phyloP scores from a whole-genome alignment of 2,797 vertebrate genomes.

The Micrastur ruficollis region DNA sequence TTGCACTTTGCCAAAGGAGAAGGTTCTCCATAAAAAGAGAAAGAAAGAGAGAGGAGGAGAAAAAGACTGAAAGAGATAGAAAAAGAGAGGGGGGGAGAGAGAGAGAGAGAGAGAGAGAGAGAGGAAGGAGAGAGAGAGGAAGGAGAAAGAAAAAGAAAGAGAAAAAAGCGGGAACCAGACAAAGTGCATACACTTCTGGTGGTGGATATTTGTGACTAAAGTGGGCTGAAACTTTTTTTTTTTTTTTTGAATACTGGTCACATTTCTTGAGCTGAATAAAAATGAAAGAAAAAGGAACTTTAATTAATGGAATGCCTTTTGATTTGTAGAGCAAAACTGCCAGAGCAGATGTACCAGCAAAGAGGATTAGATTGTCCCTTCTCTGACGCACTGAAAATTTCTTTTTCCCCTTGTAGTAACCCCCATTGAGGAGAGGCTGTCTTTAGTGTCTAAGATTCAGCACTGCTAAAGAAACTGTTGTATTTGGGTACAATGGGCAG shows the following conservation, averaged over 20 bases:
- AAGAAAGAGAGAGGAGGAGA: not conserved
- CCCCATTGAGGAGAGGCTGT: slow-evolving; percentile 83
- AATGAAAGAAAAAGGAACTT: slow-evolving; percentile 82
- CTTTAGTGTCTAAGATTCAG: slow-evolving; percentile 84
- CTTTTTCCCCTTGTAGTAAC: slow-evolving; percentile 78
- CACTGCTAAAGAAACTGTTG: slow-evolving; percentile 84
- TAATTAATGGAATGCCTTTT: slow-evolving; percentile 88
- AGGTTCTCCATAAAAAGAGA: slow-evolving; percentile 54
- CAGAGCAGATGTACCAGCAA: slow-evolving; percentile 87
- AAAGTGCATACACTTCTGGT: slow-evolving; percentile 64
- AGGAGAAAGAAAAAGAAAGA: not conserved
- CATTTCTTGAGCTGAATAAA: slow-evolving; percentile 86
- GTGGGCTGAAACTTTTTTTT: slow-evolving; percentile 51
- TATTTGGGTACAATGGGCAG: slow-evolving; percentile 82
- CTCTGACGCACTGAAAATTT: slow-evolving; percentile 81
- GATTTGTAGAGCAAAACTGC: slow-evolving; percentile 85
- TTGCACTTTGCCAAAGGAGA: slow-evolving; percentile 75
- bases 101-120: not conserved
- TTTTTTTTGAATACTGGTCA: slow-evolving; percentile 74
- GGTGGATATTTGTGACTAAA: slow-evolving; percentile 71
- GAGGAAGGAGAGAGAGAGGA: not conserved
- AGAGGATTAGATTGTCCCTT: slow-evolving; percentile 90
- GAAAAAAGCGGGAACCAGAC: slow-evolving; percentile 69
- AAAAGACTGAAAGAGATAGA: not conserved
- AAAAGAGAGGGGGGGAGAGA: not conserved